Evolutionary conservation across 2,888 invertebrate genomes (phyloP).

Genomic region (Therioaphis trifolii): DNA sequence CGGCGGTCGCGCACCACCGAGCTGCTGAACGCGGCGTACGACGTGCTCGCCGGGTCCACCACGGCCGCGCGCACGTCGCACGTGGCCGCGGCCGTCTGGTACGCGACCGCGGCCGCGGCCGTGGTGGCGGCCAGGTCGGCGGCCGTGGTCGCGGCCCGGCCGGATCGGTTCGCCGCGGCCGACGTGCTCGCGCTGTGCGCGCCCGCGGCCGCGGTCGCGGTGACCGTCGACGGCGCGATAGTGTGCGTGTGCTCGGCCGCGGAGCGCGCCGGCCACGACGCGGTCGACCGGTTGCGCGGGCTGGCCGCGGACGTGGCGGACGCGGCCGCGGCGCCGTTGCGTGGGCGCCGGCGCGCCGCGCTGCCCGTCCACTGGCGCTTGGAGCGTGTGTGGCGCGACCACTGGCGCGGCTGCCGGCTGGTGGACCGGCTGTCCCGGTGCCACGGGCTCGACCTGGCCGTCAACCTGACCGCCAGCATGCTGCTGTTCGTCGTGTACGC

Average conservation of each 20-base stretch:
- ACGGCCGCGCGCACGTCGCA: not conserved
- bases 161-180: not conserved
- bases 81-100: not conserved
- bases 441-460: slow-evolving; percentile 37
- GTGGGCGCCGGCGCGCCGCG: not conserved
- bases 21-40: not conserved
- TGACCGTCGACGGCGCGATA: not conserved
- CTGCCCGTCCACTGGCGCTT: not conserved
- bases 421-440: slow-evolving; percentile 22
- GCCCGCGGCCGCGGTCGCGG: not conserved
- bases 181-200: slow-evolving; percentile 7
- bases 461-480: slow-evolving; percentile 24
- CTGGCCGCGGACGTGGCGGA: not conserved
- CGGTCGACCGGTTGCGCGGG: not conserved
- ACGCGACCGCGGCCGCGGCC: not conserved
- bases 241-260: not conserved
- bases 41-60: not conserved
- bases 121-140: not conserved
- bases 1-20: not conserved
- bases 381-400: slow-evolving; percentile 25
- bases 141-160: not conserved
- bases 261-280: not conserved
- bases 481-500: slow-evolving; percentile 36
- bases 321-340: no score
- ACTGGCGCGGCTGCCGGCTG: slow-evolving; percentile 37